Percentiles rank a stretch among this genome's conserved stretches.
Evolutionary conservation across 2,113 vertebrate species (phyloP).

Genomic region (Laticauda laticaudata): DNA sequence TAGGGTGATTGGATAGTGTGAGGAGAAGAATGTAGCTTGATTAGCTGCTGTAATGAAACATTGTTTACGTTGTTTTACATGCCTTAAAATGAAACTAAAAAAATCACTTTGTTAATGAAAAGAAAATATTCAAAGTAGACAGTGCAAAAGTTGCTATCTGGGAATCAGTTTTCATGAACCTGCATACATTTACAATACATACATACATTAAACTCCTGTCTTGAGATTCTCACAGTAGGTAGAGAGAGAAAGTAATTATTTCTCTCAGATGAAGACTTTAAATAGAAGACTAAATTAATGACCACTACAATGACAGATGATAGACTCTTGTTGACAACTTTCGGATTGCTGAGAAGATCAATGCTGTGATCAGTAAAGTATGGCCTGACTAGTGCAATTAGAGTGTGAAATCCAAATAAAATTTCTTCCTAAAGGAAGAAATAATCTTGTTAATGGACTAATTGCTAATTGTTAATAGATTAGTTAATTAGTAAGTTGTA

Average conservation of each 20-base stretch:
- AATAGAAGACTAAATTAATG: background rate
- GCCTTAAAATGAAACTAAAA: background rate
- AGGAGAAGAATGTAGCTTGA: background rate
- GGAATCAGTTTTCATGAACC: background rate
- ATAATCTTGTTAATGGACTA: constrained; percentile 52
- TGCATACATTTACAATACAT: background rate
- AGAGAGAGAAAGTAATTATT: background rate
- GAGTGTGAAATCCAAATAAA: constrained; percentile 32
- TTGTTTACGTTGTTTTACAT: background rate
- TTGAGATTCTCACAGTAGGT: background rate
- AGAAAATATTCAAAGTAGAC: background rate
- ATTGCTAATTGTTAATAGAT: constrained; percentile 51
- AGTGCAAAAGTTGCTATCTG: background rate
- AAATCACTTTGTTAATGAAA: background rate
- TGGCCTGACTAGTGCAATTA: background rate
- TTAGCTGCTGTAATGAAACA: background rate
- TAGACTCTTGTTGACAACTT: constrained; percentile 38
- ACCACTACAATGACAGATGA: constrained; percentile 13
- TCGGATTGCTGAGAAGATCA: constrained; percentile 43
- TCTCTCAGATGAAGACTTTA: background rate
- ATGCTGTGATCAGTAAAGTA: constrained; percentile 38
- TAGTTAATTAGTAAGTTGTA: constrained; percentile 48
- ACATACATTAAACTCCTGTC: background rate
- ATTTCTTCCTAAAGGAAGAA: constrained; percentile 34
- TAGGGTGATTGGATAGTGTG: background rate